Percentiles rank a stretch among this genome's conserved stretches.
Conservation (phyloP, 2,113 vertebrate genomes). For the Ranitomeya variabilis region DNA sequence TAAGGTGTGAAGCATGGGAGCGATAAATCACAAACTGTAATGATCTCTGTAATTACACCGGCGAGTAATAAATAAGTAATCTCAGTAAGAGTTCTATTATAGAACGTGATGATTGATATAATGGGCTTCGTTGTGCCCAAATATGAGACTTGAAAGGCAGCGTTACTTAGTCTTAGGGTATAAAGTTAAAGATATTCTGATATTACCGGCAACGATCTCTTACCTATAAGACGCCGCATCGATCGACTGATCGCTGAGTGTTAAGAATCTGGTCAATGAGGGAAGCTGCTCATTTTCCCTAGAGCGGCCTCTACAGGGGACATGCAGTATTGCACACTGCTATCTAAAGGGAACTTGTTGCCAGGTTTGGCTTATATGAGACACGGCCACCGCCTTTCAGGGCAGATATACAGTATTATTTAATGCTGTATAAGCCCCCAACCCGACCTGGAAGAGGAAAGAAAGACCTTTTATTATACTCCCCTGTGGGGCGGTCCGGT, state of each 20-base stretch:
- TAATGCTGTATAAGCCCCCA: too few species aligned
- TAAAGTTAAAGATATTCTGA: not conserved
- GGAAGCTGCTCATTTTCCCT: not conserved
- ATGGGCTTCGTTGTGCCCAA: not conserved
- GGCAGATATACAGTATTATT: not conserved
- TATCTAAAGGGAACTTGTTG: too few species aligned
- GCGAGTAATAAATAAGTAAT: not conserved
- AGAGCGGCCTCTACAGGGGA: too few species aligned
- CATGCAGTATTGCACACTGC: too few species aligned
- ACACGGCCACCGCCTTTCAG: not conserved
- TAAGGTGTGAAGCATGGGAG: not conserved
- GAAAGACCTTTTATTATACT: too few species aligned
- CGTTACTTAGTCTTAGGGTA: not conserved
- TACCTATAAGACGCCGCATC: too few species aligned
- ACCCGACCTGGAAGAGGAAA: too few species aligned
- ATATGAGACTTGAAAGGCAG: not conserved
- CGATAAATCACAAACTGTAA: not conserved
- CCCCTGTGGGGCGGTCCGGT: too few species aligned
- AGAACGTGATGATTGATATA: too few species aligned
- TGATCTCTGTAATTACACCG: not conserved
- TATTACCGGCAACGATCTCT: too few species aligned
- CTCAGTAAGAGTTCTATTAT: not conserved
- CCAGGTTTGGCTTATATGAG: too few species aligned
- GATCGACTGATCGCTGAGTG: not conserved
- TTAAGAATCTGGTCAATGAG: too few species aligned